Evolutionary conservation across 1,140 invertebrate species (phyloP), one percentile per base, ranked within the genome.

Genomic region (Nasonia longicornis): DNA sequence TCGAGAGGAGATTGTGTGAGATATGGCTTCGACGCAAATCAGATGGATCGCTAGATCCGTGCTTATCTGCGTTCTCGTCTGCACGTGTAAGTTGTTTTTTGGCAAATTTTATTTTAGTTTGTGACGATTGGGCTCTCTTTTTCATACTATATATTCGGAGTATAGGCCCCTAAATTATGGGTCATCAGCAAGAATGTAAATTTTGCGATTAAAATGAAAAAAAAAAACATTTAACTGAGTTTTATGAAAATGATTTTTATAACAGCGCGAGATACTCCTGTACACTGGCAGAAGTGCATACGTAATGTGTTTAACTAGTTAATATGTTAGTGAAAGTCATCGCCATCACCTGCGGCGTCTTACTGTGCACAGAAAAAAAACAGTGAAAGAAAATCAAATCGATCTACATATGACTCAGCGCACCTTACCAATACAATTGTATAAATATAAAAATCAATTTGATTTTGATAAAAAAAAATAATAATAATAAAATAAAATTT

Each of bases 71-170:
- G 63, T 80, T 4, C 42, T 80, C 58, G 22, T 74, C 29, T 16
- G n/a, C 79, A 38, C 70, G 35, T 75, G 79, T 80, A 67, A 80
- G 79, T 80, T 29, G 2, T 6, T 64, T 76, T 71, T 22, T n/a
- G 38, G n/a, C 31, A 20, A 58, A 6, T 58, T 58, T 20, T 35
- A 35, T 58, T 58, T 58, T 14, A 16, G 2, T 52, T 35, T 35
- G 31, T 35, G 31, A 35, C 2, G 31, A 4, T 6, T 35, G 31
- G 0, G 1, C 1, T 26, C 26, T 26, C 26, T 26, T 26, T 26
- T 42, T 42, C 1, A 42, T 8, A 42, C 10, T 42, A 7, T 11
- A 38, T 38, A 7, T 42, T 42, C 38, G 10, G 38, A 42, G 38
- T 42, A 42, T 0, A 7, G 26, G 8, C 38, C 7, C 38, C 38